Evolutionary conservation across 2,888 invertebrate species (phyloP), one percentile per base, ranked within the genome.

Genomic region (Lymantria dispar): DNA sequence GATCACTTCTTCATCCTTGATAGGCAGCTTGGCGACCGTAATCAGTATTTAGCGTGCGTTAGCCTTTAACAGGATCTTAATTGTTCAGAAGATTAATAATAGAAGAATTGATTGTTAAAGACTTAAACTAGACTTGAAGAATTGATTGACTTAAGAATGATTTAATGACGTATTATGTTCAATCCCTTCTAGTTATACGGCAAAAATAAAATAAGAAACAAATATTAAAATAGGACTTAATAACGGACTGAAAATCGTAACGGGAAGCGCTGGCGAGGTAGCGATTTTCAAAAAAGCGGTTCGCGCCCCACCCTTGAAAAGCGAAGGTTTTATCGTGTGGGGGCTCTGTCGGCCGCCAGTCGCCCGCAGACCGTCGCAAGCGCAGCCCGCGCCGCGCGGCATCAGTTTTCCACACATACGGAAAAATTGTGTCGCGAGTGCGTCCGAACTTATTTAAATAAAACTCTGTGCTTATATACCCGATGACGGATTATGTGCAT

Each of bases 391-490:
- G 85, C 75, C 80, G 80, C 85, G 88, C 88, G 88, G 82, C 87
- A 83, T 70, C 74, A 87, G 86, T 87, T 89, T 87, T 84, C 76
- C 76, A 58, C 72, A 40, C 52, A 60, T 57, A 70, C 76, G 85
- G 88, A 87, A 89, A 89, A 89, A 87, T 87, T 83, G 87, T 88
- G 88, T 84, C 88, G 88, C 85, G 87, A 79, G 79, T 82, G 79
- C 72, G 60, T 60, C 50, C 47, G 62, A 62, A 62, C 65, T 64
- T 36, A 13, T 14, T 37, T 43, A 54, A 54, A 53, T 43, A 56
- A 29, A 30, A 42, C 42, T 29, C 58, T 61, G 66, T 68, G 68
- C 56, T 61, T 62, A 64, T 66, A 67, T 48, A 56, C 62, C 64
- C 56, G 67, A 82, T 80, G 73, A 87, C 85, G 88, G 87, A 88